Conservation (phyloP, 2,888 invertebrate species). For the Trypoxylon attenuatum region DNA sequence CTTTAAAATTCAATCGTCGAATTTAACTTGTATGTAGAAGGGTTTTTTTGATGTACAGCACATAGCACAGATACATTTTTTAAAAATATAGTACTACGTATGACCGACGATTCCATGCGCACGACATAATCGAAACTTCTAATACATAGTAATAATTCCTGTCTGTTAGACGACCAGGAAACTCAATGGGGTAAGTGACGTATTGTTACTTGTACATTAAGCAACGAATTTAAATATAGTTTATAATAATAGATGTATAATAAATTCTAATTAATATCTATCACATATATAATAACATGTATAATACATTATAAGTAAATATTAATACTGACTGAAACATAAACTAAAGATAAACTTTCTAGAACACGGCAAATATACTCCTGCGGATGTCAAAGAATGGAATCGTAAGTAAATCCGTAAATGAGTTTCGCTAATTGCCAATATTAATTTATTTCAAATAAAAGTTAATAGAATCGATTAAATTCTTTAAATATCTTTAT, state of each 20-base stretch:
- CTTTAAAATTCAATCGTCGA: not conserved
- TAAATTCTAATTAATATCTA: no score
- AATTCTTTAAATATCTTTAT: no score
- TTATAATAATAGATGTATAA: no score
- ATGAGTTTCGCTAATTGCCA: no score
- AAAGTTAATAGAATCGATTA: not conserved
- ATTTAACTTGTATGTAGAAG: no score
- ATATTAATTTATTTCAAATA: no score
- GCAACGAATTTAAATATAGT: no score
- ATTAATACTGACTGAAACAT: not conserved
- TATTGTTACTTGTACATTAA: no score
- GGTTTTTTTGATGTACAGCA: no score
- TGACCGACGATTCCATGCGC: slow-evolving; percentile 35
- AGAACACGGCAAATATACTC: slow-evolving; percentile 38
- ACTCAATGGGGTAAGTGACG: slow-evolving; percentile 57
- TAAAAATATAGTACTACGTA: slow-evolving; percentile 37
- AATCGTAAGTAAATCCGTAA: slow-evolving; percentile 42
- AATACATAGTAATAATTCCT: slow-evolving; percentile 59
- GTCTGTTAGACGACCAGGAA: slow-evolving; percentile 53
- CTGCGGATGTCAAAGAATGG: slow-evolving; percentile 48
- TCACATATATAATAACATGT: not conserved
- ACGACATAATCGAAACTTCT: slow-evolving; percentile 49
- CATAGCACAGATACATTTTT: not conserved
- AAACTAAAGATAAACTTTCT: not conserved
- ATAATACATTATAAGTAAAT: not conserved